Evolutionary conservation across 2,113 vertebrate species (phyloP), one percentile per base, ranked within the genome.

Genomic region (Entosphenus tridentatus): DNA sequence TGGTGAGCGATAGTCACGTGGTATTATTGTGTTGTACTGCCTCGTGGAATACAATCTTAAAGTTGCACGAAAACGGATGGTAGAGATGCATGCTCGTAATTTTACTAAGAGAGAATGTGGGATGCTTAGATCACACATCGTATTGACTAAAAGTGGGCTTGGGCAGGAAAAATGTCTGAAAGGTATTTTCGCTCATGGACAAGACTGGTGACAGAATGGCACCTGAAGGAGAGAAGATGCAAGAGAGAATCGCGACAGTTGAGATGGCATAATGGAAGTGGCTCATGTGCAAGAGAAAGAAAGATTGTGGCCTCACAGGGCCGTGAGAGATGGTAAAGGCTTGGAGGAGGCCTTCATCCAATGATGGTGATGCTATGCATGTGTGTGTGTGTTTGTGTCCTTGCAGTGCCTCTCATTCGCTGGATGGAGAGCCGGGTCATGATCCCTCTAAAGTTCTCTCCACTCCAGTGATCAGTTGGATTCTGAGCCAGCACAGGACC

Each of bases 361-460:
- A 57, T 56, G 16, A 69, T 56, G 13, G 13, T 56, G 13, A 69
- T 69, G 13, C 6, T 13, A 14, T 10, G 9, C 13, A 57, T 69
- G 7, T 67, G 2, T 59, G 69, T 21, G 68, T 67, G 72, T 71
- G 21, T 70, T 57, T 55, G 2, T 56, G 9, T 55, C 72, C 68
- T 74, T 74, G 69, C 79, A 98, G 93, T 98, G 76, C 93, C 93
- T 14, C 87, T 97, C 9, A 98, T 97, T 80, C 93, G 96, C 78
- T 86, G 95, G 77, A 96, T 98, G 92, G 92, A 97, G 68, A 96
- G 91, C 75, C 86, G 92, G 77, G 88, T 97, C 78, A 98, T 98
- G 92, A 98, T 98, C 78, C 93, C 93, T 2, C 79, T 87, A 84
- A 91, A 89, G 80, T 82, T 74, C 57, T 95, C 89, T 1, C 89